phyloP scores from a whole-genome alignment of 2,797 vertebrate species.

The Notoglanidium macrostoma region DNA sequence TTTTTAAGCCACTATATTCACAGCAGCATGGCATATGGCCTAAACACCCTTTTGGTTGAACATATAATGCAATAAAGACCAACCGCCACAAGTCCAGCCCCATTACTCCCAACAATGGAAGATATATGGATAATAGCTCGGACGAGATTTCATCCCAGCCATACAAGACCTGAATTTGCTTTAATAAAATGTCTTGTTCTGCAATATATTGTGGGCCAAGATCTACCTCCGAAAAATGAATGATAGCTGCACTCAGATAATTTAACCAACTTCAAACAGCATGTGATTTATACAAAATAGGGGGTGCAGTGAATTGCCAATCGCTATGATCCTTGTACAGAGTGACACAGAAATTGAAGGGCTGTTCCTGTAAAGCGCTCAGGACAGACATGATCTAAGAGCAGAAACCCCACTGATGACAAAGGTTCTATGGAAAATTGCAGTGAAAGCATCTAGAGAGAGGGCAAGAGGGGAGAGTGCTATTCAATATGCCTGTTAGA shows the following conservation, averaged over 20 bases:
- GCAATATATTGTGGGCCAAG: constrained; percentile 2
- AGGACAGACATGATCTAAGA: constrained; percentile 11
- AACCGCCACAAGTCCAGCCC: not conserved
- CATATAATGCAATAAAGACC: not conserved
- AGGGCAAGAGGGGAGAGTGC: not conserved
- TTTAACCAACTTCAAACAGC: not conserved
- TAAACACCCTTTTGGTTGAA: constrained; percentile 16
- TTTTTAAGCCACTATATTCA: not conserved
- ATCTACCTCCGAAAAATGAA: not conserved
- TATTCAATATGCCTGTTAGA: constrained; percentile 24
- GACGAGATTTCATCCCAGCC: constrained; percentile 8
- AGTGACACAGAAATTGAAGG: not conserved
- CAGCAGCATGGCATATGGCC: not conserved
- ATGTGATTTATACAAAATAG: constrained; percentile 16
- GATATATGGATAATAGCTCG: not conserved
- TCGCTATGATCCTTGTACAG: not conserved
- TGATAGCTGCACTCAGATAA: not conserved
- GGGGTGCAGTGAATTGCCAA: not conserved
- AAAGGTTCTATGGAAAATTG: constrained; percentile 9
- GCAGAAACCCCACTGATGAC: not conserved
- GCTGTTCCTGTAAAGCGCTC: not conserved
- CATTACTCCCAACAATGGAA: constrained; percentile 8
- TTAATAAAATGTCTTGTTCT: constrained; percentile 9
- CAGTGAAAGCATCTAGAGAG: not conserved
- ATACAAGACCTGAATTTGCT: not conserved